These are phyloP conservation scores for Drosophila ogumai DNA, from an alignment of 1,140 invertebrate genomes.

Conservation along the genomic window DNA sequence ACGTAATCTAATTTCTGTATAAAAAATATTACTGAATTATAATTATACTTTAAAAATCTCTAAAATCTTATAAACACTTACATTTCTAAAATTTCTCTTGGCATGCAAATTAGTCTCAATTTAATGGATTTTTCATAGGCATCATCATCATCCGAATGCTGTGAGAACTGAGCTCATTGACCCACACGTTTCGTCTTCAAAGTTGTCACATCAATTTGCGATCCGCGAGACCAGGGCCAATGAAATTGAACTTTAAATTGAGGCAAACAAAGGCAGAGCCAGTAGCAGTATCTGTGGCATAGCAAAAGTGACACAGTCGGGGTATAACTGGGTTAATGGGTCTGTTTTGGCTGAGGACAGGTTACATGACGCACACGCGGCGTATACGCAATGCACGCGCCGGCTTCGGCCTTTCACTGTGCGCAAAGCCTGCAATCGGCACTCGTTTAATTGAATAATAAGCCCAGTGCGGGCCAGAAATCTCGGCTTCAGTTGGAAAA, in stretches of 20 bases:
- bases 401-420: constrained; percentile 64
- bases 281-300: not conserved
- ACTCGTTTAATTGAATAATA: constrained; percentile 78
- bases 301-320: constrained; percentile 23
- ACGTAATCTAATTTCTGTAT: no score
- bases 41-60: not conserved
- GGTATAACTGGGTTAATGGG: constrained; percentile 77
- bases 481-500: constrained; percentile 60
- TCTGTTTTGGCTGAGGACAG: constrained; percentile 75
- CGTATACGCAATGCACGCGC: constrained; percentile 76
- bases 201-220: constrained; percentile 76
- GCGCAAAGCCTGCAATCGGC: constrained; percentile 32
- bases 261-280: constrained; percentile 67
- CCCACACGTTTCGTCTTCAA: constrained; percentile 70
- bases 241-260: constrained; percentile 84
- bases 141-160: not conserved
- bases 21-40: no score
- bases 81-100: not conserved
- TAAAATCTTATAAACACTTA: not conserved
- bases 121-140: constrained; percentile 2
- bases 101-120: constrained; percentile 3
- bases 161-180: constrained; percentile 70
- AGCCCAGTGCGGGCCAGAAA: constrained; percentile 46
- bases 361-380: constrained; percentile 58
- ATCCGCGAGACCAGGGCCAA: constrained; percentile 72